These are phyloP conservation scores for Heliconius sara DNA, from an alignment of 2,888 invertebrate species.

Conservation along the genomic window DNA sequence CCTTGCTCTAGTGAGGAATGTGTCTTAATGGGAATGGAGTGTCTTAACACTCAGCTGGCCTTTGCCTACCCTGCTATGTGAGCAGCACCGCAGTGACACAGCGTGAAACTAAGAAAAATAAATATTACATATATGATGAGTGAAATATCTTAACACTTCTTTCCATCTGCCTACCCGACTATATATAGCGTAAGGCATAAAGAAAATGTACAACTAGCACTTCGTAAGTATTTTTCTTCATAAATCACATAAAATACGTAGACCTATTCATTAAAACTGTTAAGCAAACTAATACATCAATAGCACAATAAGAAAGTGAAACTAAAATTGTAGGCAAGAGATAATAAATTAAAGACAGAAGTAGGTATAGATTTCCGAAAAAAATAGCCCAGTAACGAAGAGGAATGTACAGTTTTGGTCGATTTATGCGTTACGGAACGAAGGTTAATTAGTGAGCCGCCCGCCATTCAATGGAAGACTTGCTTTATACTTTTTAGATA, in stretches of 20 bases:
- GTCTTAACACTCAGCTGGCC: too few species aligned
- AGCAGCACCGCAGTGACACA: too few species aligned
- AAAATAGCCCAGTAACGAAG: conserved; percentile 56
- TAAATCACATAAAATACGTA: neutral
- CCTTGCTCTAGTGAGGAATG: too few species aligned
- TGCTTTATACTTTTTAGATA: conserved; percentile 42
- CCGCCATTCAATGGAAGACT: conserved; percentile 53
- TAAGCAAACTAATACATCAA: neutral
- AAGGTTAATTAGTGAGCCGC: conserved; percentile 69
- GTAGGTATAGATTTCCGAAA: conserved; percentile 37
- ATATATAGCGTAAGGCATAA: too few species aligned
- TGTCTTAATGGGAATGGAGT: too few species aligned
- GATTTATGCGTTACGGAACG: conserved; percentile 72
- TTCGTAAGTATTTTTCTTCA: too few species aligned
- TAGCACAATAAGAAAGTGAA: neutral
- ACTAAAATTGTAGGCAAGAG: conserved; percentile 17
- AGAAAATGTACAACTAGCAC: too few species aligned
- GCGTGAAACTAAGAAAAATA: too few species aligned
- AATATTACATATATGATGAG: too few species aligned
- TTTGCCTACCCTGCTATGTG: too few species aligned
- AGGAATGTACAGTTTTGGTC: conserved; percentile 63
- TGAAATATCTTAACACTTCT: too few species aligned
- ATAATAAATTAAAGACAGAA: conserved; percentile 23
- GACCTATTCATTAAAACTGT: neutral
- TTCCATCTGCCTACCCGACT: too few species aligned